Evolutionary conservation across 1,140 invertebrate genomes (phyloP).

Genomic region (Halictus rubicundus): DNA sequence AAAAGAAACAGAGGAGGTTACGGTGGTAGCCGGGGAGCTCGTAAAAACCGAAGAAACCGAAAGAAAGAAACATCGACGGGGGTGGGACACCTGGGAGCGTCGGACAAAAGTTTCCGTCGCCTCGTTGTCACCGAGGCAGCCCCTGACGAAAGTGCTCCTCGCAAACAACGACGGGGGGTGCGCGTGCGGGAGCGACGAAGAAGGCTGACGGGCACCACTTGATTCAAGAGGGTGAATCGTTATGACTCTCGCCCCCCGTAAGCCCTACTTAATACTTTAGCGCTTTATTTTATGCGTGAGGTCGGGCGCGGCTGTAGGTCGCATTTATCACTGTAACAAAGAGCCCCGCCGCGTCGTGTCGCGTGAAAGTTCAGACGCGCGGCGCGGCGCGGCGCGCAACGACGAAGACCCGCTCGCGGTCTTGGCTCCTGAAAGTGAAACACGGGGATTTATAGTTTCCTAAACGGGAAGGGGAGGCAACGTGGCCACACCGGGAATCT

Average conservation of each 20-base stretch:
- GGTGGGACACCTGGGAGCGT: constrained; percentile 49
- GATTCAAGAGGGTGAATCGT: constrained; percentile 72
- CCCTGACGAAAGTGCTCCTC: constrained; percentile 42
- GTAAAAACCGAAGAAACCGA: constrained; percentile 4
- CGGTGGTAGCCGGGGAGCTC: constrained; percentile 13
- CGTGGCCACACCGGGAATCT: neutral
- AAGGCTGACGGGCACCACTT: constrained; percentile 54
- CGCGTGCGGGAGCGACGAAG: constrained; percentile 35
- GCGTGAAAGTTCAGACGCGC: constrained; percentile 37
- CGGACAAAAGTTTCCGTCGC: constrained; percentile 61
- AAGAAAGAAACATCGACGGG: neutral
- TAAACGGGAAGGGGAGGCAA: constrained; percentile 7
- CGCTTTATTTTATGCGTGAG: constrained; percentile 70
- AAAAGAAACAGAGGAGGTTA: neutral
- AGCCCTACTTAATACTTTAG: constrained; percentile 72
- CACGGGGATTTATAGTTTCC: constrained; percentile 41
- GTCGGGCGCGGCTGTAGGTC: constrained; percentile 55
- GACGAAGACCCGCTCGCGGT: constrained; percentile 31
- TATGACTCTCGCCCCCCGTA: constrained; percentile 66
- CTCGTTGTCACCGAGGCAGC: constrained; percentile 57
- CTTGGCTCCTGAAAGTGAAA: constrained; percentile 35
- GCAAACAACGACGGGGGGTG: constrained; percentile 2
- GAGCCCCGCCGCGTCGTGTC: neutral
- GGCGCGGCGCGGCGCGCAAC: neutral
- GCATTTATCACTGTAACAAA: constrained; percentile 71